Evolutionary conservation across 2,113 vertebrate species (phyloP), one percentile per base, ranked within the genome.

Genomic region (Climacteris rufus): DNA sequence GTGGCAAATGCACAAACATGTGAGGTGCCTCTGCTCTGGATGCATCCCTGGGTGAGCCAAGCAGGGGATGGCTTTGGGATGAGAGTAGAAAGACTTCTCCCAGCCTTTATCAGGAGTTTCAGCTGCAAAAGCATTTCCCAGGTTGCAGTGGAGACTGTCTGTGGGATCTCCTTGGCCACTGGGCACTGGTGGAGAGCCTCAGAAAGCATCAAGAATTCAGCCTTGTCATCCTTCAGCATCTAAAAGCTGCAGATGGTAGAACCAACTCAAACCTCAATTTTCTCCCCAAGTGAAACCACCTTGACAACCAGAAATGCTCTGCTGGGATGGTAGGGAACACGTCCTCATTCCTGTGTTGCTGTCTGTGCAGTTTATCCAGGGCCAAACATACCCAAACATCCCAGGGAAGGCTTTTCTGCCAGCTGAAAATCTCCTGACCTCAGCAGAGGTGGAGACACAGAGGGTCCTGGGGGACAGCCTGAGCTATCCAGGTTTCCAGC

Each of bases 231-330:
- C 25, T 49, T 81, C 28, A 64, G 52, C 65, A 28, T 15, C 54
- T 57, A 9, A 76, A 82, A 72, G 40, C 45, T 61, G 13, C 30
- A 71, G 49, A 30, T 1, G 6, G 6, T 3, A 47, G 54, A 70
- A 70, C 12, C 19, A 78, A n/a, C 69, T 44, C 47, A 59, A 47
- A 49, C 20, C 15, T 39, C 20, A 44, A 10, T 49, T 42, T 47
- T 44, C 17, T 70, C 33, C 79, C 35, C 4, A 30, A 5, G 6
- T 40, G 3, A 18, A n/a, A 24, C 27, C 54, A n/a, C 6, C 37
- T 25, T 33, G 11, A 37, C 0, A 0, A n/a, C 7, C 66, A 28
- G 33, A 61, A 76, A 35, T 1, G 2, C 28, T 37, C 66, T 0
- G 3, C 3, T 54, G 56, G 52, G 31, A 7, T 7, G 23, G 23